A percentile compares a stretch with the other conserved stretches of the same genome.
Evolutionary conservation across 1,140 invertebrate species (phyloP).

Genomic region (Aplysia californica): DNA sequence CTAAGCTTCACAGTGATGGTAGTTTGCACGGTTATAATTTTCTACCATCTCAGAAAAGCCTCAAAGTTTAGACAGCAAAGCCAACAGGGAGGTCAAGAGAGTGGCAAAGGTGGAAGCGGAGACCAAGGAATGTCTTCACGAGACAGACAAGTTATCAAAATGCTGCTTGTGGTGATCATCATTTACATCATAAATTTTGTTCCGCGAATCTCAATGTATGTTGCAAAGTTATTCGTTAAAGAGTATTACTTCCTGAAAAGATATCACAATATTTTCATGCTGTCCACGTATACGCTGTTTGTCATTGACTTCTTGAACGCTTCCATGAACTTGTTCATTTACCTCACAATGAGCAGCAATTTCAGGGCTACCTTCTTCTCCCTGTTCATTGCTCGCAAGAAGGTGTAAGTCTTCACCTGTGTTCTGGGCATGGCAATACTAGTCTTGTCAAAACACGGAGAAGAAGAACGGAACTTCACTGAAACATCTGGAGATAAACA

Average conservation of each 20-base stretch:
- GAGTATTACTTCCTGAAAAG: neutral
- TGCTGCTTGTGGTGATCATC: neutral
- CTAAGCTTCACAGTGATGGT: neutral
- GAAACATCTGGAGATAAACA: too few species aligned
- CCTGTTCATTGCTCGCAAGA: neutral
- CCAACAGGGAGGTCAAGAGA: neutral
- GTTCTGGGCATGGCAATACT: too few species aligned
- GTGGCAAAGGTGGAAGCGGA: neutral
- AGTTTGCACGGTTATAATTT: neutral
- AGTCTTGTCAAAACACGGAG: too few species aligned
- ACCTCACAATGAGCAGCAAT: neutral
- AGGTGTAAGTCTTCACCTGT: too few species aligned
- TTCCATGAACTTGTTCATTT: neutral
- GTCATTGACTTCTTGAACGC: neutral
- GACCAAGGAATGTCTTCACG: neutral
- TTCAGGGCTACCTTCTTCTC: neutral
- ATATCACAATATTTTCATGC: neutral
- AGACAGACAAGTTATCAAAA: slow-evolving; percentile 4
- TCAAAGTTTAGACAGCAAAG: neutral
- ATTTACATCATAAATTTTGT: neutral
- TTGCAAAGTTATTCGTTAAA: neutral
- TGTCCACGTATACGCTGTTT: neutral
- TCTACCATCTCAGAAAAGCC: slow-evolving; percentile 1
- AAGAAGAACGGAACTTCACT: too few species aligned
- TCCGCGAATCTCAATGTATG: neutral